Base-by-base conservation (phyloP, 2,888 invertebrate species). In the Laspeyria flexula region DNA sequence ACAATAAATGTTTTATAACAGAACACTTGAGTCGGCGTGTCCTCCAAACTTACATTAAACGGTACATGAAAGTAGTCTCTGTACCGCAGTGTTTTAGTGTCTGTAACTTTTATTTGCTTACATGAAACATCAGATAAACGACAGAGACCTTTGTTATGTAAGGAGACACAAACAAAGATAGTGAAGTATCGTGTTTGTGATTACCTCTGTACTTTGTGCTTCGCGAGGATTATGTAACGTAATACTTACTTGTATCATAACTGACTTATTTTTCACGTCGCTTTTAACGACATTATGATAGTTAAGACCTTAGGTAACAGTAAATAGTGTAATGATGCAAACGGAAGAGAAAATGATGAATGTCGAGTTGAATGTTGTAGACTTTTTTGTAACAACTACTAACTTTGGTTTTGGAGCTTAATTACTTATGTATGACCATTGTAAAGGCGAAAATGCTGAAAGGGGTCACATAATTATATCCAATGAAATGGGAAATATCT, bases 181-280 rank as follows among this genome's bases (percentile, higher is more conserved):
- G 39, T 50, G 51, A 38, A 40, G 38, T 51, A 46, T 55, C 43
- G 41, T 49, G 42, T 34, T 40, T 55, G 45, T 55, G 42, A 60
- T 59, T 60, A 57, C 49, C 34, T 25, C 47, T 55, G 47, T 57
- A 48, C 35, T 55, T n/a, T n/a, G 55, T 47, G 7, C 39, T 43
- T 12, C 50, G 16, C 15, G 16, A 44, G 29, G 16, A 35, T 66
- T 55, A 56, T 49, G 35, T 43, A 66, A 65, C 38, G 31, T 30
- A 47, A 25, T 25, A 25, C 5, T 2, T 47, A 44, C 48, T 55
- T 54, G 58, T 56, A 47, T 49, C 27, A 48, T 38, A 50, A 31
- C 59, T 48, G 41, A 48, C 38, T 45, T 55, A 53, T 38, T 49
- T 57, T 58, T 58, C 39, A 49, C 15, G 37, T 37, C 42, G 42